These are phyloP conservation scores for Dendrocopos noguchii DNA, from an alignment of 2,113 vertebrate genomes.

Conservation along the genomic window DNA sequence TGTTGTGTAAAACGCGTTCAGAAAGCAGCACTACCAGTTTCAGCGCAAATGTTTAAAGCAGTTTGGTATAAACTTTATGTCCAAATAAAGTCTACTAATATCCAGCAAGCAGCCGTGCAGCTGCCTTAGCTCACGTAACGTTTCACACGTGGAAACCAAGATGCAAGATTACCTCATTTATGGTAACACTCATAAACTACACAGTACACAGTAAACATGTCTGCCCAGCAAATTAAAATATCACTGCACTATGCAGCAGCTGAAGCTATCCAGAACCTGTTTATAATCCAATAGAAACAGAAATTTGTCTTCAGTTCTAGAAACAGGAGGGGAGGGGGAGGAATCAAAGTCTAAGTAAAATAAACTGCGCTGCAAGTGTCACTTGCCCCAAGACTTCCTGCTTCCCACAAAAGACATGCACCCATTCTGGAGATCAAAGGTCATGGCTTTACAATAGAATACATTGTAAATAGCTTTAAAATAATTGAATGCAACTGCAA, in stretches of 20 bases:
- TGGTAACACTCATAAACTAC: conserved; percentile 87
- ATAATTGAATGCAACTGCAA: conserved; percentile 71
- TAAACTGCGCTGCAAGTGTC: conserved; percentile 66
- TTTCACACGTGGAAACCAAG: conserved; percentile 83
- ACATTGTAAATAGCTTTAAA: conserved; percentile 73
- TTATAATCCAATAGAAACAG: conserved; percentile 79
- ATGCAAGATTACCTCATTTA: conserved; percentile 85
- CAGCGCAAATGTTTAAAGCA: conserved; percentile 70
- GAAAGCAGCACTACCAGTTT: conserved; percentile 62
- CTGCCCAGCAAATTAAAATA: conserved; percentile 87
- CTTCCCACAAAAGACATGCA: conserved; percentile 74
- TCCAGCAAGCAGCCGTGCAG: conserved; percentile 71
- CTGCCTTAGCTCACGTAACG: conserved; percentile 83
- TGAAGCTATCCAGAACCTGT: conserved; percentile 80
- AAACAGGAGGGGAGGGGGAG: conserved; percentile 36
- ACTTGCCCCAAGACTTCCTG: conserved; percentile 66
- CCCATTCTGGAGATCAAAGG: conserved; percentile 60
- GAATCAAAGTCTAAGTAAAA: conserved; percentile 76
- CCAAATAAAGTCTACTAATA: conserved; percentile 69
- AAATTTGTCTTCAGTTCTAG: conserved; percentile 77
- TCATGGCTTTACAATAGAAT: conserved; percentile 69
- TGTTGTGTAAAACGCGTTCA: conserved; percentile 57
- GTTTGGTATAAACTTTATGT: conserved; percentile 64
- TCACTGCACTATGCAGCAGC: conserved; percentile 79
- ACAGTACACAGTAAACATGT: conserved; percentile 89